Conservation (phyloP, 1,140 invertebrate species). For the Bombus sibiricus region DNA sequence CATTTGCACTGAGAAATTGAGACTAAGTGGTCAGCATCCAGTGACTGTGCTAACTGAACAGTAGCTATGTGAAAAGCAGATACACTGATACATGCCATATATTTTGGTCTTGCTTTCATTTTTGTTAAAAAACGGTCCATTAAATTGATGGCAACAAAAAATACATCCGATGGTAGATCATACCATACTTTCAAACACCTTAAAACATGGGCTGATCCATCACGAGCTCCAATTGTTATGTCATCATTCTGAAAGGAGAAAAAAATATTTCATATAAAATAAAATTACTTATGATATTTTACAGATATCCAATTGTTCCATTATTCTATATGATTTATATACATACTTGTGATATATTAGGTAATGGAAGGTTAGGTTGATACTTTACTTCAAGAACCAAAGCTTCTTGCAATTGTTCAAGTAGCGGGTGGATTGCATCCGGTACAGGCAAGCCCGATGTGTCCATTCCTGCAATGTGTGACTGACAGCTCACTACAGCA, state of each 20-base stretch:
- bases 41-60: conserved; percentile 77
- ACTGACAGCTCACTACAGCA: conserved; percentile 69
- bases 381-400: conserved; percentile 87
- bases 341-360: conserved; percentile 69
- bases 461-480: conserved; percentile 82
- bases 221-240: conserved; percentile 88
- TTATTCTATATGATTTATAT: not conserved
- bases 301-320: not conserved
- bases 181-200: conserved; percentile 92
- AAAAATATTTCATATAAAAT: not conserved
- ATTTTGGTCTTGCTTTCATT: conserved; percentile 88
- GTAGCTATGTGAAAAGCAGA: conserved; percentile 87
- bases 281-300: not conserved
- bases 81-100: conserved; percentile 88
- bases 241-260: conserved; percentile 83
- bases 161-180: conserved; percentile 89
- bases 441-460: conserved; percentile 82
- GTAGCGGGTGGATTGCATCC: conserved; percentile 83
- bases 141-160: conserved; percentile 89
- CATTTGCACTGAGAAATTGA: conserved; percentile 89
- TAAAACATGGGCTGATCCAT: conserved; percentile 90
- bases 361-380: conserved; percentile 86
- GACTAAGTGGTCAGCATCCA: conserved; percentile 81
- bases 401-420: conserved; percentile 87
- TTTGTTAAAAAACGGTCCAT: conserved; percentile 90